Evolutionary conservation across 2,797 vertebrate genomes (phyloP), one percentile per base, ranked within the genome.

Genomic region (Miichthys miiuy): DNA sequence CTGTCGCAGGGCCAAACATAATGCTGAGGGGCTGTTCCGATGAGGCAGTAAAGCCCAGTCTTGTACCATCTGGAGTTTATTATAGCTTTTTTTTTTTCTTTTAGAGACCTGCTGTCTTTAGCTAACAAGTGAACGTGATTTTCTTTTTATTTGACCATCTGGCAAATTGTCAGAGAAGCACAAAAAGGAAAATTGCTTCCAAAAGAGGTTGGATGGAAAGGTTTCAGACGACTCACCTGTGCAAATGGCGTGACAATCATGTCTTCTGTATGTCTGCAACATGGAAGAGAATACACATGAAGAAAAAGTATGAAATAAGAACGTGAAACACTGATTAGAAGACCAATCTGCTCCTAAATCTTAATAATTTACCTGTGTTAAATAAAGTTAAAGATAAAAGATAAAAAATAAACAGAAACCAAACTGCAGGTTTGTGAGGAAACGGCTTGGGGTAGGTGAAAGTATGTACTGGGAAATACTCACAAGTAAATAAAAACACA

Each of bases 201-300:
- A 21, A 54, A 23, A 38, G 34, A 38, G 12, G 11, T n/a, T 44
- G 23, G 16, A 18, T 54, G 16, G 1, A 55, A 57, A 21, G 42
- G 20, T 65, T 67, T 68, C 30, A 42, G 27, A 58, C n/a, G 65
- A 93, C 95, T 87, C 83, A 98, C 98, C 96, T 98, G 98, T 80
- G 97, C 98, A 55, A 99, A 98, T 0, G 97, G 97, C 0, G 98
- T 99, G 66, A 99, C 97, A 10, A 98, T 98, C 97, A 97, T 95
- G 96, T 98, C 98, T 96, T 98, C 97, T 91, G 97, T 96, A 0
- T 98, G 97, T 88, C 98, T 98, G 93, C 0, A 51, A 90, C n/a
- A 50, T 25, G 85, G 66, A 78, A 83, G 6, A 85, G 44, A 80
- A 55, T 6, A 81, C 14, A 85, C 9, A 82, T 16, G 51, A 68